Evolutionary conservation across 2,113 vertebrate species (phyloP).

Genomic region (Ciconia maguari): DNA sequence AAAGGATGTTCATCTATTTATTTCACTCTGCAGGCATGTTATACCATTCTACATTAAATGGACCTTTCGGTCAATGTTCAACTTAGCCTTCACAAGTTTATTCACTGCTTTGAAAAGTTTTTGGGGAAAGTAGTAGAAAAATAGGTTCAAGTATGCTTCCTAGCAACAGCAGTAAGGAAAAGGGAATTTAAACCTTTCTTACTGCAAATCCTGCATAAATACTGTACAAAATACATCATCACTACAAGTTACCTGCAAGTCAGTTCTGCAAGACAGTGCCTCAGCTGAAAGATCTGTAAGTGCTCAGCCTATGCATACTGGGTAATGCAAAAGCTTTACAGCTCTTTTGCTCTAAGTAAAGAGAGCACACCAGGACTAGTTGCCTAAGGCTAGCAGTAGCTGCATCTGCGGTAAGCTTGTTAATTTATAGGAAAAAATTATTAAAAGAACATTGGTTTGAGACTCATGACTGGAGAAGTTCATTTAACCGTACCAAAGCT

Average conservation of each 20-base stretch:
- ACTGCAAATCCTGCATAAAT: neutral
- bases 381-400: neutral
- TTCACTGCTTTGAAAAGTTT: neutral
- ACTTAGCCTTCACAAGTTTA: neutral
- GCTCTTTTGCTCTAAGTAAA: neutral
- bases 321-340: neutral
- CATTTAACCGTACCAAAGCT: neutral
- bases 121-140: neutral
- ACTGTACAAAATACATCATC: neutral
- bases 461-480: neutral
- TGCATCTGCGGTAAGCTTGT: neutral
- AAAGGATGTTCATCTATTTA: neutral
- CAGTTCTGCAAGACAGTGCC: neutral
- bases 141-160: neutral
- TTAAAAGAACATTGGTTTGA: neutral
- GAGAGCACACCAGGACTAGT: neutral
- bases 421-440: neutral
- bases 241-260: neutral
- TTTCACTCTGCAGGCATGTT: neutral
- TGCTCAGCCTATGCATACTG: neutral
- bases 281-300: neutral
- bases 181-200: neutral
- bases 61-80: neutral
- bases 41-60: neutral
- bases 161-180: neutral